phyloP scores from a whole-genome alignment of 2,797 vertebrate species.

The Eospalax fontanierii region DNA sequence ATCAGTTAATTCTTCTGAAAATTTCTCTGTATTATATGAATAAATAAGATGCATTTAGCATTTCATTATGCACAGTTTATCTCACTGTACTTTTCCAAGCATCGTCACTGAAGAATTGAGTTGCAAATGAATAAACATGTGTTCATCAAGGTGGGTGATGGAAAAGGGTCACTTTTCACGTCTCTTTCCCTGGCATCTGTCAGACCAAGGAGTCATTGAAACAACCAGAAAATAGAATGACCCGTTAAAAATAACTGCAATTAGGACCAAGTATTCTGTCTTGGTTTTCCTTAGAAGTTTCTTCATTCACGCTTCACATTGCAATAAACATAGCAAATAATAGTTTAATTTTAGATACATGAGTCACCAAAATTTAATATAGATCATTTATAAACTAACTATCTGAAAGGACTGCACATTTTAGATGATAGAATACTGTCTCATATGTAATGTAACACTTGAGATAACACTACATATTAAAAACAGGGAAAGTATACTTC shows the following conservation, averaged over 20 bases:
- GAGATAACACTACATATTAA: not conserved
- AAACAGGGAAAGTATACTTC: not conserved
- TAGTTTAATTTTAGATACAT: conserved; percentile 21
- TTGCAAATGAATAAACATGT: conserved; percentile 47
- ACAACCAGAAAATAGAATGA: not conserved
- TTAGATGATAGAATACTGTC: not conserved
- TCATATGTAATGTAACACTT: not conserved
- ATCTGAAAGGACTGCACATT: not conserved
- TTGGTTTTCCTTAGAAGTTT: not conserved
- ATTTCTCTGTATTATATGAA: conserved; percentile 4
- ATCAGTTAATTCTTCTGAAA: conserved; percentile 40
- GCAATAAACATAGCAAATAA: conserved; percentile 1
- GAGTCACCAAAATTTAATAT: not conserved
- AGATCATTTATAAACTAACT: not conserved
- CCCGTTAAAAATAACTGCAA: not conserved
- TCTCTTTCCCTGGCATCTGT: not conserved
- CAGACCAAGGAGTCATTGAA: not conserved
- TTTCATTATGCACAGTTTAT: not conserved
- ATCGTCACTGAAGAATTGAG: not conserved
- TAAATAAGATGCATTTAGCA: not conserved
- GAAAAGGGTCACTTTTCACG: conserved; percentile 6
- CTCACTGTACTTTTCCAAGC: not conserved
- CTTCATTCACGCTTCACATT: not conserved
- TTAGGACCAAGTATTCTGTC: conserved; percentile 11
- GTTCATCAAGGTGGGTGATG: not conserved